Percentiles rank a stretch among this genome's conserved stretches.
phyloP scores from a whole-genome alignment of 2,888 invertebrate genomes.

The Mythimna albipuncta region DNA sequence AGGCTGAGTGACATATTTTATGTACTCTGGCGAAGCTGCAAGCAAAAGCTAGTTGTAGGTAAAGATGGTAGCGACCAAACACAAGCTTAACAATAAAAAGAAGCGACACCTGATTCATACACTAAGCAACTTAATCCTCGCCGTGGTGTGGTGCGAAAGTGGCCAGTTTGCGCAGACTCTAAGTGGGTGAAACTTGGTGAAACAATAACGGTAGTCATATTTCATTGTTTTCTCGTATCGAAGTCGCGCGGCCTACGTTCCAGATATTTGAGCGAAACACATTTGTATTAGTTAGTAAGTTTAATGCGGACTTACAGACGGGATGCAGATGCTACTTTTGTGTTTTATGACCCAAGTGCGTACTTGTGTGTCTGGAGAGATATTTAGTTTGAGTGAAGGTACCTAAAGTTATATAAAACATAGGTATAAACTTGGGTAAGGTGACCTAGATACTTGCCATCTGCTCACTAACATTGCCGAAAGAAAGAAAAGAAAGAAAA shows the following conservation, averaged over 20 bases:
- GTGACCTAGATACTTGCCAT: background rate
- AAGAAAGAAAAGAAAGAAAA: no score
- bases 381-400: background rate
- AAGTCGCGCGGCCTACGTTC: constrained; percentile 62
- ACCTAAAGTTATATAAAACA: no score
- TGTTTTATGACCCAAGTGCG: constrained; percentile 31
- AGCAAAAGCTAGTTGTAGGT: no score
- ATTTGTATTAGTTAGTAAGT: constrained; percentile 68
- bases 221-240: constrained; percentile 77
- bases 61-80: no score
- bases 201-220: constrained; percentile 79
- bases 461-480: no score
- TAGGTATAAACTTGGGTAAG: background rate
- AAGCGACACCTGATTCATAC: background rate
- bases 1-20: no score
- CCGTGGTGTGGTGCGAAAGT: background rate
- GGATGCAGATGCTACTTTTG: constrained; percentile 49
- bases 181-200: constrained; percentile 71
- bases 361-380: background rate
- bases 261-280: constrained; percentile 61
- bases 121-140: background rate
- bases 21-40: no score
- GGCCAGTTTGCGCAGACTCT: background rate
- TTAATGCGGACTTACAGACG: constrained; percentile 53
- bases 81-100: no score